phyloP scores from a whole-genome alignment of 2,888 invertebrate genomes.

The Platynereis dumerilii region DNA sequence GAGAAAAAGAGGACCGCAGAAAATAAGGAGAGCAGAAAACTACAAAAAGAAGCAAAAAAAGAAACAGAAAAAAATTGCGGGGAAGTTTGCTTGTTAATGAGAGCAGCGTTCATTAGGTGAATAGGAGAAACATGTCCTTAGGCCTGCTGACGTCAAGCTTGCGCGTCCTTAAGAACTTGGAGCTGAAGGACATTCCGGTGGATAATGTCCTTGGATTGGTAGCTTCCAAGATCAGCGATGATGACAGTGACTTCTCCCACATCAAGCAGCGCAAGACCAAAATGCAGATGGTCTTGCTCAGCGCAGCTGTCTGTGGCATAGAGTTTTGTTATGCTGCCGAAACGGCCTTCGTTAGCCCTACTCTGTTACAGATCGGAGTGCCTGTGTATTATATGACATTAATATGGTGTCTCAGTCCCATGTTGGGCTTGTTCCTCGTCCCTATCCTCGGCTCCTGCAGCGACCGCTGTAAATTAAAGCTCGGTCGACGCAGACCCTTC shows the following conservation, averaged over 20 bases:
- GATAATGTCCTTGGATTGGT: slow-evolving; percentile 40
- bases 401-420: slow-evolving; percentile 92
- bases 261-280: slow-evolving; percentile 63
- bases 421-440: slow-evolving; percentile 92
- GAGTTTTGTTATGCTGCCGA: slow-evolving; percentile 98
- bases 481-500: slow-evolving; percentile 89
- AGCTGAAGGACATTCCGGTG: slow-evolving; percentile 35
- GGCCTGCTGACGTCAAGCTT: slow-evolving; percentile 51
- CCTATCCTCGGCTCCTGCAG: slow-evolving; percentile 91
- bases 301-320: slow-evolving; percentile 95
- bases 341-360: slow-evolving; percentile 95
- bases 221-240: slow-evolving; percentile 24
- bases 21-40: too few relatives aligned
- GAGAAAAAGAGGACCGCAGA: too few relatives aligned
- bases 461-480: slow-evolving; percentile 81
- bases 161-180: slow-evolving; percentile 48
- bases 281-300: slow-evolving; percentile 76
- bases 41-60: too few relatives aligned
- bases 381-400: slow-evolving; percentile 92
- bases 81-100: neutral
- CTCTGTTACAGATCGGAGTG: slow-evolving; percentile 86
- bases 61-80: too few relatives aligned
- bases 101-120: neutral
- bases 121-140: slow-evolving; percentile 45
- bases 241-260: slow-evolving; percentile 21